Percentiles rank a stretch among this genome's conserved stretches.
phyloP scores from a whole-genome alignment of 2,888 invertebrate genomes.

The Autographa gamma region DNA sequence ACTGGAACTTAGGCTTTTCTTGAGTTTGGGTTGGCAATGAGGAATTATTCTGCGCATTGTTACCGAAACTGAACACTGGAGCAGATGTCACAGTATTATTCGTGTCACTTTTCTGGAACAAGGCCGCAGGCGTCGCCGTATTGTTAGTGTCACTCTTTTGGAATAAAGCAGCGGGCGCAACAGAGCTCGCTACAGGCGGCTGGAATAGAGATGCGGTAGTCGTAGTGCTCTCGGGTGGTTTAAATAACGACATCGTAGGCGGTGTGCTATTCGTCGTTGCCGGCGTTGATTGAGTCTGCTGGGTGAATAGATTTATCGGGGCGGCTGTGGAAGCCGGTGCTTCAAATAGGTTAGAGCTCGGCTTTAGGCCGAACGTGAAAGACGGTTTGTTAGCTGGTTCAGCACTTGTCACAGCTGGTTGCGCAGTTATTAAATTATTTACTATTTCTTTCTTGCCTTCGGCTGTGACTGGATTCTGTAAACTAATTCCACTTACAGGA shows the following conservation, averaged over 20 bases:
- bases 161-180: slow-evolving; percentile 53
- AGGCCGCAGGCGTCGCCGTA: slow-evolving; percentile 41
- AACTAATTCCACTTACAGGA: slow-evolving; percentile 10
- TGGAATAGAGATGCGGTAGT: slow-evolving; percentile 59
- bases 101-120: slow-evolving; percentile 55
- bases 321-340: slow-evolving; percentile 45
- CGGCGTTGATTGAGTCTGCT: slow-evolving; percentile 22
- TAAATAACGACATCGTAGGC: slow-evolving; percentile 60
- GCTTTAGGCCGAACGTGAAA: slow-evolving; percentile 60
- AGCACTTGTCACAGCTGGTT: slow-evolving; percentile 10
- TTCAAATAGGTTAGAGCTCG: slow-evolving; percentile 59
- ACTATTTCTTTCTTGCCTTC: slow-evolving; percentile 33
- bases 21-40: slow-evolving; percentile 39
- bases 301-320: slow-evolving; percentile 51
- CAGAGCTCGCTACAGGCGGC: slow-evolving; percentile 50
- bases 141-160: slow-evolving; percentile 44
- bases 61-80: slow-evolving; percentile 75
- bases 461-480: slow-evolving; percentile 11
- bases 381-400: slow-evolving; percentile 43
- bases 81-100: slow-evolving; percentile 45
- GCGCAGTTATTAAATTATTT: slow-evolving; percentile 5
- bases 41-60: slow-evolving; percentile 45
- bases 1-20: slow-evolving; percentile 75
- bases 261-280: slow-evolving; percentile 38
- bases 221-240: slow-evolving; percentile 55